Conservation (phyloP, 2,113 vertebrate genomes). For the Sapayoa aenigma region DNA sequence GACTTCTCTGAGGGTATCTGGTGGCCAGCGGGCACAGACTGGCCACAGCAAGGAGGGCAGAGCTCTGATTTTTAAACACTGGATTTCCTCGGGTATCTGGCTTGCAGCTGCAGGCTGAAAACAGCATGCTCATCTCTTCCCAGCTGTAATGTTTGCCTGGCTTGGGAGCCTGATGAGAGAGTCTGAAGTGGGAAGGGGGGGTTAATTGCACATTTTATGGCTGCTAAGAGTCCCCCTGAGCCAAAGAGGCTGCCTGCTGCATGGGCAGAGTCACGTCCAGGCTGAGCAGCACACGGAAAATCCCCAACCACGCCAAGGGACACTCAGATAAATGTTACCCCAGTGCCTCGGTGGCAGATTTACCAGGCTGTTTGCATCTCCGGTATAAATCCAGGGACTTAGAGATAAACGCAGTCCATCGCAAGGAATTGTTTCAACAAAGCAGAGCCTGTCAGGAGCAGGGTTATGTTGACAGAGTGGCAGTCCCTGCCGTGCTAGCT, state of each 20-base stretch:
- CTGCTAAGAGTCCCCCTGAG: slow-evolving; percentile 40
- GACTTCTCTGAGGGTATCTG: neutral
- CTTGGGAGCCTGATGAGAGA: slow-evolving; percentile 15
- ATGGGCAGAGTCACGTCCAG: neutral
- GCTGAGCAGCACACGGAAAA: neutral
- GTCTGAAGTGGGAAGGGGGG: neutral
- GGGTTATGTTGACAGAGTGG: slow-evolving; percentile 29
- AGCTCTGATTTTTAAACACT: neutral
- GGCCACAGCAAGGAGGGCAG: neutral
- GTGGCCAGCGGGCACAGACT: neutral
- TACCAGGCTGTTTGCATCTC: neutral
- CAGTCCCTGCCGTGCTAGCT: neutral
- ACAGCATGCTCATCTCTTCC: neutral
- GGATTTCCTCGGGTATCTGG: neutral
- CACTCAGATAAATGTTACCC: neutral
- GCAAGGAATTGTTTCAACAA: neutral
- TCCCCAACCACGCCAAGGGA: neutral
- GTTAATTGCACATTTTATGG: slow-evolving; percentile 57
- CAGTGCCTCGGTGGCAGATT: neutral
- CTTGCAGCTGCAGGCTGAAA: slow-evolving; percentile 30
- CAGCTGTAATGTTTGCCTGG: neutral
- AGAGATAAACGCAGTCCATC: neutral
- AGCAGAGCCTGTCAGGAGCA: neutral
- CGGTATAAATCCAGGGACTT: slow-evolving; percentile 18
- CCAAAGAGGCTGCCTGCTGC: neutral